These are phyloP conservation scores for Panagrolaimus sp. DNA, from an alignment of 1,140 invertebrate species.

Conservation along the genomic window DNA sequence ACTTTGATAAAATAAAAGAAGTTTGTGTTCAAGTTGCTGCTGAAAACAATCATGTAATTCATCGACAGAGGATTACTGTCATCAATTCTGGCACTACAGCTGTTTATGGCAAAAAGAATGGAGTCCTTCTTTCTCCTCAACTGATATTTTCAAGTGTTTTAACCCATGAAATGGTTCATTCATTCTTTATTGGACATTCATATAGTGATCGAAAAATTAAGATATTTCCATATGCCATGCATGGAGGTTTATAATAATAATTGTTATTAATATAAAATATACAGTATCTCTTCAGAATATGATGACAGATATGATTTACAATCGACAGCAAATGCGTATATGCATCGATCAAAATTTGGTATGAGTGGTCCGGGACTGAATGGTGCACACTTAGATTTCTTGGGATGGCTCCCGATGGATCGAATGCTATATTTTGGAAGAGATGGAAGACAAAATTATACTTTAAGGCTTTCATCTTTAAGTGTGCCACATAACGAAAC, in stretches of 20 bases:
- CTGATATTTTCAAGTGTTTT: conserved; percentile 52
- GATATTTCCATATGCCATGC: conserved; percentile 51
- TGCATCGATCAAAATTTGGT: conserved; percentile 50
- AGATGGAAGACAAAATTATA: conserved; percentile 53
- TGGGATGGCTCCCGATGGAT: conserved; percentile 56
- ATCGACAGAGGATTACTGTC: conserved; percentile 50
- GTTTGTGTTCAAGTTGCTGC: conserved; percentile 36
- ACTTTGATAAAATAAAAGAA: conserved; percentile 51
- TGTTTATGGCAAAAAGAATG: conserved; percentile 53
- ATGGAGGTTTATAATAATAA: background rate
- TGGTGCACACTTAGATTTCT: conserved; percentile 52
- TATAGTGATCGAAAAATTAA: conserved; percentile 55
- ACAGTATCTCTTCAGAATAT: conserved; percentile 32
- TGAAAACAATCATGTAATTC: conserved; percentile 37
- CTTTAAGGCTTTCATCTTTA: conserved; percentile 48
- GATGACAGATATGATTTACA: conserved; percentile 56
- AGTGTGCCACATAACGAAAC: conserved; percentile 49
- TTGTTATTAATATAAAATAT: background rate
- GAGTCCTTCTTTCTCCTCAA: conserved; percentile 51
- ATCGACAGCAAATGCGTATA: conserved; percentile 57
- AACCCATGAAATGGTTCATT: conserved; percentile 56
- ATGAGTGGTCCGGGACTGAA: conserved; percentile 54
- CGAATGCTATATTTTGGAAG: conserved; percentile 51
- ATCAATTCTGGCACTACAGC: conserved; percentile 53
- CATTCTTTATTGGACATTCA: conserved; percentile 56